Conservation (phyloP, 2,888 invertebrate genomes). For the Caenorhabditis wallacei region DNA sequence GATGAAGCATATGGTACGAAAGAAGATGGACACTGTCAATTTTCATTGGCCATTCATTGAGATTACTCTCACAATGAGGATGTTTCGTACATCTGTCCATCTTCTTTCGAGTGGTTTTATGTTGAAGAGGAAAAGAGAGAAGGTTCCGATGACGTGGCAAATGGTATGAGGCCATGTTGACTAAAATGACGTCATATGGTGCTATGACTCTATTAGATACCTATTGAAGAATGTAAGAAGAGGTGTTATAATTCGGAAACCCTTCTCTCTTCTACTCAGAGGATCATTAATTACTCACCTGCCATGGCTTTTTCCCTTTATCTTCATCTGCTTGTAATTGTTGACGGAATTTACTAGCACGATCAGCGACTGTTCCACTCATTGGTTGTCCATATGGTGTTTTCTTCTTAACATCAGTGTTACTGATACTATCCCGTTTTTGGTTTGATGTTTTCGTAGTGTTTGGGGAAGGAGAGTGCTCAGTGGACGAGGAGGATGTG, state of each 20-base stretch:
- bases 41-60: not conserved
- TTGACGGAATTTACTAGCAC: slow-evolving; percentile 55
- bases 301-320: slow-evolving; percentile 67
- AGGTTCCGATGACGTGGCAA: slow-evolving; percentile 26
- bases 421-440: slow-evolving; percentile 50
- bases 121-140: slow-evolving; percentile 3
- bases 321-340: slow-evolving; percentile 63
- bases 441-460: slow-evolving; percentile 12
- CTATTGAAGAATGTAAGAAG: not conserved
- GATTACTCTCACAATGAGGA: not conserved
- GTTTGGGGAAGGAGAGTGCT: slow-evolving; percentile 46
- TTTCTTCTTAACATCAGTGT: slow-evolving; percentile 57
- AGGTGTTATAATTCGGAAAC: not conserved
- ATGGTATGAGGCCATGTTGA: slow-evolving; percentile 10
- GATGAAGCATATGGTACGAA: slow-evolving; percentile 7
- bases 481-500: slow-evolving; percentile 38
- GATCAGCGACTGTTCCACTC: slow-evolving; percentile 55
- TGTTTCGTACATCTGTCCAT: slow-evolving; percentile 12
- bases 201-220: not conserved
- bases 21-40: slow-evolving; percentile 4
- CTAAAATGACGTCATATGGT: slow-evolving; percentile 14
- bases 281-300: slow-evolving; percentile 43
- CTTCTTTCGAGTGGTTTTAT: slow-evolving; percentile 20
- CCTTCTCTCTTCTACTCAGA: not conserved
- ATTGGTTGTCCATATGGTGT: slow-evolving; percentile 35